These are phyloP conservation scores for Magallana nippona DNA, from an alignment of 2,888 invertebrate species.

Conservation along the genomic window DNA sequence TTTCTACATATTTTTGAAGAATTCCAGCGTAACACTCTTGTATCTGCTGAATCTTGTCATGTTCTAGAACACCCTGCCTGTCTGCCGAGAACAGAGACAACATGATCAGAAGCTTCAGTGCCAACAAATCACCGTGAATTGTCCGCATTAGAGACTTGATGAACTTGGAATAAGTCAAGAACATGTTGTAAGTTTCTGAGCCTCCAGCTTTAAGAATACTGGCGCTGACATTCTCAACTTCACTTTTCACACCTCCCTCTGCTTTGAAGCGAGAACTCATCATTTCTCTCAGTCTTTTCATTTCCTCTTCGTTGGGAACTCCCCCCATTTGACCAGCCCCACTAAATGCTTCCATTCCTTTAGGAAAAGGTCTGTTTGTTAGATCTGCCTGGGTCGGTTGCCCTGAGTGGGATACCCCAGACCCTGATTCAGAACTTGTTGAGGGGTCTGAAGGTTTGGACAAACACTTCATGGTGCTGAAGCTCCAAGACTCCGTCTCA, in stretches of 20 bases:
- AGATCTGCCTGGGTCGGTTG: not conserved
- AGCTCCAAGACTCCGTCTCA: slow-evolving; percentile 69
- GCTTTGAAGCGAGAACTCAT: not conserved
- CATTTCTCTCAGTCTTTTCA: slow-evolving; percentile 35
- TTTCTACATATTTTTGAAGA: slow-evolving; percentile 67
- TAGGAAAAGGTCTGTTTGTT: slow-evolving; percentile 24
- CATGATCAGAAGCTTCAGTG: slow-evolving; percentile 75
- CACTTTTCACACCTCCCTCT: not conserved
- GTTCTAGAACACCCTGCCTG: slow-evolving; percentile 63
- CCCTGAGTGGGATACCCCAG: not conserved
- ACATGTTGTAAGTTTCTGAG: slow-evolving; percentile 69
- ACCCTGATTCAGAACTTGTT: slow-evolving; percentile 29
- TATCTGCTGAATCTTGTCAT: slow-evolving; percentile 60
- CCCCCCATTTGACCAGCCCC: slow-evolving; percentile 46
- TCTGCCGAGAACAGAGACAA: slow-evolving; percentile 75
- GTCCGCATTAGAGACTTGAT: slow-evolving; percentile 71
- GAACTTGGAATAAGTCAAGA: slow-evolving; percentile 75
- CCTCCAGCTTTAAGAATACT: slow-evolving; percentile 67
- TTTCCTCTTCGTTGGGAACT: slow-evolving; percentile 32
- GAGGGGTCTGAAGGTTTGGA: slow-evolving; percentile 5
- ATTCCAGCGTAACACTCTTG: slow-evolving; percentile 75
- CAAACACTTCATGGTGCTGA: slow-evolving; percentile 65
- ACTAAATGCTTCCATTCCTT: slow-evolving; percentile 50
- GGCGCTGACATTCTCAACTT: slow-evolving; percentile 61
- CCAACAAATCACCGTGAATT: slow-evolving; percentile 71